A percentile compares a stretch with the other conserved stretches of the same genome.
Evolutionary conservation across 2,888 invertebrate species (phyloP).

Genomic region (Callyntrura guangdongensis): DNA sequence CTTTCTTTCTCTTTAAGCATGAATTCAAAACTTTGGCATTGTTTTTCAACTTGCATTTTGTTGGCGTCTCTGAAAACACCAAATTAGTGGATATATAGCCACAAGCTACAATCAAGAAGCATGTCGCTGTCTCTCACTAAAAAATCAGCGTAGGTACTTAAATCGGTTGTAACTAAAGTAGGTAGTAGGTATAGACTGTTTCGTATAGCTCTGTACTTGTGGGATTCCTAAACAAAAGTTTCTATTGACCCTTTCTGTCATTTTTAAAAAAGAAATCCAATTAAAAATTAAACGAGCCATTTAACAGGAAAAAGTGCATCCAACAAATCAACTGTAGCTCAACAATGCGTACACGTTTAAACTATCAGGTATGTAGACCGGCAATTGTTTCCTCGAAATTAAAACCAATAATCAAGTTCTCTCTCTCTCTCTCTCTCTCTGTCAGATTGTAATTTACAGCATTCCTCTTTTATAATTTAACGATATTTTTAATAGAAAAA

Average conservation of each 20-base stretch:
- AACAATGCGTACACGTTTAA: too few species aligned
- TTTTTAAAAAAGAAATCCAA: background rate
- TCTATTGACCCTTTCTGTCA: background rate
- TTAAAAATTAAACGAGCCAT: background rate
- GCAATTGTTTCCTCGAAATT: constrained; percentile 28
- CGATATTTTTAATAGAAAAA: background rate
- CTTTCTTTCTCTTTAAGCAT: background rate
- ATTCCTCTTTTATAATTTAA: background rate
- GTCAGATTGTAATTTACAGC: constrained; percentile 30
- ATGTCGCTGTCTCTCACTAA: too few species aligned
- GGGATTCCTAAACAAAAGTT: background rate
- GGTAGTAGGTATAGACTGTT: too few species aligned
- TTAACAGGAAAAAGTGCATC: background rate
- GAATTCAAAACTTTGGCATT: background rate
- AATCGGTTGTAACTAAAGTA: too few species aligned
- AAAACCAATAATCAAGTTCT: background rate
- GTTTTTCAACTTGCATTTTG: too few species aligned
- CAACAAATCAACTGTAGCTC: too few species aligned
- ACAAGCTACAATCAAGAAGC: too few species aligned
- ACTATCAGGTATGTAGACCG: background rate
- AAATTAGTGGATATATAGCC: too few species aligned
- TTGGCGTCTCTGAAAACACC: too few species aligned
- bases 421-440: background rate
- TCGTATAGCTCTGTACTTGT: background rate
- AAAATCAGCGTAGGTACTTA: too few species aligned